Conservation (phyloP, 1,140 invertebrate genomes). For the Coptotermes formosanus region DNA sequence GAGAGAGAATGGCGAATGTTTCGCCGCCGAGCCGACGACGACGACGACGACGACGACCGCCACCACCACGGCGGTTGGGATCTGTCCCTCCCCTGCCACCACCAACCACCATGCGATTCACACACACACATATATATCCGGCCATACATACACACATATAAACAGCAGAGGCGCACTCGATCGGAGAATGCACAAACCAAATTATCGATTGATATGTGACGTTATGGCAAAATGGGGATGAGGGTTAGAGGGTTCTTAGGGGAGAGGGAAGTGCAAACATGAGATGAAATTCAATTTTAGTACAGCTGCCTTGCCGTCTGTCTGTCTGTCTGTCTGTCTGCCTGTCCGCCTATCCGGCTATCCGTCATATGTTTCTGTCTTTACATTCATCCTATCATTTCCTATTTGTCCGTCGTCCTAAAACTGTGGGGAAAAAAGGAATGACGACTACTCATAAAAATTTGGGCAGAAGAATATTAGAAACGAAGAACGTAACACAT, state of each 20-base stretch:
- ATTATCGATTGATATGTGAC: conserved; percentile 13
- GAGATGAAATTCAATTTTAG: conserved; percentile 19
- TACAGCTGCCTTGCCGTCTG: neutral
- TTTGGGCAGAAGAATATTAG: too few species aligned
- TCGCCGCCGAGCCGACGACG: too few species aligned
- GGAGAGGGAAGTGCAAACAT: conserved; percentile 7
- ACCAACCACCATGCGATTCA: neutral
- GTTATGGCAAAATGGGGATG: conserved; percentile 17
- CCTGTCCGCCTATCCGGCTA: too few species aligned
- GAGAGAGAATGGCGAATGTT: neutral
- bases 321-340: neutral
- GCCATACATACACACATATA: neutral
- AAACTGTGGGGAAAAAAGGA: too few species aligned
- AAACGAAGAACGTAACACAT: too few species aligned
- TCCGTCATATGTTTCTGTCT: neutral
- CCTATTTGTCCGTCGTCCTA: neutral
- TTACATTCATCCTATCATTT: neutral
- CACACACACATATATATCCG: conserved; percentile 1
- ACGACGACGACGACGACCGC: too few species aligned
- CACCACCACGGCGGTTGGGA: neutral
- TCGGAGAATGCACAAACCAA: conserved; percentile 10
- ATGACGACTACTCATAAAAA: too few species aligned
- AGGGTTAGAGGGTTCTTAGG: neutral
- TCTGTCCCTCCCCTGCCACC: conserved; percentile 1
- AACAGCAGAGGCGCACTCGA: conserved; percentile 10